Evolutionary conservation across 2,113 vertebrate species (phyloP).

Genomic region (Anhinga rufa): DNA sequence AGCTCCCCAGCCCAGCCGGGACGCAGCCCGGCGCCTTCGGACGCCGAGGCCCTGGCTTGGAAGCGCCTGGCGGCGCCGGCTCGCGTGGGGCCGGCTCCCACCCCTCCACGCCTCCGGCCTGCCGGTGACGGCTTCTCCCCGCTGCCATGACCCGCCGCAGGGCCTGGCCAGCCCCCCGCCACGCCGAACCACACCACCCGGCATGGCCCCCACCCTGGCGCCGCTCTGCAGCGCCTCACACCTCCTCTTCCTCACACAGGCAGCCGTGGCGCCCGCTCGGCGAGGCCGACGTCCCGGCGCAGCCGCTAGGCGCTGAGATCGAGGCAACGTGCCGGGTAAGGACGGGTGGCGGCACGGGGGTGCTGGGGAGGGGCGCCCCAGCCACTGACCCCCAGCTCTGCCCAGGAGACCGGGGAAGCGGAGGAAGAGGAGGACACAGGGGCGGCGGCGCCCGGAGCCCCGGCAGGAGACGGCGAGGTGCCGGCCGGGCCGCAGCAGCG

Average conservation of each 20-base stretch:
- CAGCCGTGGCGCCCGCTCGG: fast-evolving
- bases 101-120: fast-evolving
- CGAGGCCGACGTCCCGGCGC: neutral
- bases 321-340: fast-evolving
- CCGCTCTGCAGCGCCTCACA: neutral
- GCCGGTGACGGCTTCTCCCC: neutral
- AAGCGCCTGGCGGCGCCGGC: neutral
- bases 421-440: neutral
- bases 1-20: too few species aligned
- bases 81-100: neutral
- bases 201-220: neutral
- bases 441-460: fast-evolving
- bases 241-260: neutral
- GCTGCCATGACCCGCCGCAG: neutral
- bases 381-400: neutral
- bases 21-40: neutral
- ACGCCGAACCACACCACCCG: too few species aligned
- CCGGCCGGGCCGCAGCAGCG: too few species aligned
- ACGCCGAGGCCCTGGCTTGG: neutral
- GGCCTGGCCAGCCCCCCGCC: neutral
- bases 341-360: fast-evolving
- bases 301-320: neutral
- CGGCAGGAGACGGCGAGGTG: fast-evolving
- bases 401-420: neutral
- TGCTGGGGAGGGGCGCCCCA: neutral